Base-by-base conservation (phyloP, 1,140 invertebrate genomes). In the Lucilia cuprina region DNA sequence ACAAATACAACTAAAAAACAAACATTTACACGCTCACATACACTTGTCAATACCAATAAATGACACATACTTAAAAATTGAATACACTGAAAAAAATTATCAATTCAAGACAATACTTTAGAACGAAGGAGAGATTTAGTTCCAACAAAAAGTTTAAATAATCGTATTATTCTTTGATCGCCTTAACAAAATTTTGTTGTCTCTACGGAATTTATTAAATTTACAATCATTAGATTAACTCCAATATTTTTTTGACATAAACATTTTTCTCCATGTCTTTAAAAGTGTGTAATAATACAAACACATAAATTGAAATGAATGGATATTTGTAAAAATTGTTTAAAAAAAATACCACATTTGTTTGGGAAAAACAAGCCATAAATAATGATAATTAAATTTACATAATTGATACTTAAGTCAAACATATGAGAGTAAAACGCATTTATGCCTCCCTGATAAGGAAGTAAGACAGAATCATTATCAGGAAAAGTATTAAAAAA, bases 381-480 rank as follows among this genome's bases (percentile, higher is more conserved):
- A 83, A 75, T 83, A 83, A 83, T 49, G 70, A 83, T 75, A 83
- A 83, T 83, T 83, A 83, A 83, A 83, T 83, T 83, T 83, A 75
- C 83, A 83, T 83, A 83, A 83, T 83, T 83, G 83, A 83, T 83
- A 74, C 83, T 60, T 49, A 21, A 25, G 65, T 34, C 47, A 19
- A 80, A 80, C 77, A 80, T 49, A 82, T 82, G 60, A 82, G 50
- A 5, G 14, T n/a, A 0, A 3, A 9, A 70, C 17, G 25, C 25
- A 3, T 30, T 30, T 30, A 30, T 30, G 1, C 3, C 25, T 30
- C 25, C 25, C 25, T 30, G 25, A 30, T 70, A 70, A 70, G 65
- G 10, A 70, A 25, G 14, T 60, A 60, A 0, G n/a, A 70, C 65
- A 70, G 10, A n/a, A 60, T 5, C 50, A 60, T 41, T 70, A 70